Evolutionary conservation across 2,797 vertebrate genomes (phyloP).

Genomic region (Garrulus glandarius): DNA sequence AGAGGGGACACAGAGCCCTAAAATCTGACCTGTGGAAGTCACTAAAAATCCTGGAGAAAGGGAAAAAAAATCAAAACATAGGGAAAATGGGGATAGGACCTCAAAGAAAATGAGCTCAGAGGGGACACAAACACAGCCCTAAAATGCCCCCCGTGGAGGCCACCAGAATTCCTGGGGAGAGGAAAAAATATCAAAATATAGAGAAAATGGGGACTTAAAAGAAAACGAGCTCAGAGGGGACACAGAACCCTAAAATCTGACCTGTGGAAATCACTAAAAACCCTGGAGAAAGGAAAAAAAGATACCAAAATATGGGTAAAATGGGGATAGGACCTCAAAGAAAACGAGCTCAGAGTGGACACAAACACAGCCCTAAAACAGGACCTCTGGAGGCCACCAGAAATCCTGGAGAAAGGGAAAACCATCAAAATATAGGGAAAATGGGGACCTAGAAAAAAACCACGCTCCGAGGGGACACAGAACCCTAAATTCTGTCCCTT

Average conservation of each 20-base stretch:
- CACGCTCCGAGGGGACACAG: accelerated
- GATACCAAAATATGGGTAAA: background rate
- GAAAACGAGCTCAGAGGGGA: background rate
- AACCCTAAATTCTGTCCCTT: background rate
- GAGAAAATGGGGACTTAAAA: background rate
- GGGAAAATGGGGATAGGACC: background rate
- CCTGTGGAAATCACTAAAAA: accelerated
- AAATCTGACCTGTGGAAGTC: too few relatives aligned
- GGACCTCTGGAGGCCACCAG: background rate
- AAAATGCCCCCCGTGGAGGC: accelerated
- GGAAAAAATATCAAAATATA: background rate
- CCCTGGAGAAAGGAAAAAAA: background rate
- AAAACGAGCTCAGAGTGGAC: background rate
- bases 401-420: background rate
- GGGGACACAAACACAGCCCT: background rate
- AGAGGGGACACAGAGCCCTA: background rate
- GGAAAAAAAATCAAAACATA: background rate
- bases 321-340: background rate
- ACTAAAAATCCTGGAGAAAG: background rate
- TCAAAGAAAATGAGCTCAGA: background rate
- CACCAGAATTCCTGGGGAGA: background rate
- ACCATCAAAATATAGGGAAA: background rate
- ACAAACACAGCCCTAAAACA: background rate
- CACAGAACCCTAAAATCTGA: background rate
- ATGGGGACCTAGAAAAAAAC: background rate